Evolutionary conservation across 2,797 vertebrate species (phyloP), one percentile per base, ranked within the genome.

Genomic region (Gallinago stenura): DNA sequence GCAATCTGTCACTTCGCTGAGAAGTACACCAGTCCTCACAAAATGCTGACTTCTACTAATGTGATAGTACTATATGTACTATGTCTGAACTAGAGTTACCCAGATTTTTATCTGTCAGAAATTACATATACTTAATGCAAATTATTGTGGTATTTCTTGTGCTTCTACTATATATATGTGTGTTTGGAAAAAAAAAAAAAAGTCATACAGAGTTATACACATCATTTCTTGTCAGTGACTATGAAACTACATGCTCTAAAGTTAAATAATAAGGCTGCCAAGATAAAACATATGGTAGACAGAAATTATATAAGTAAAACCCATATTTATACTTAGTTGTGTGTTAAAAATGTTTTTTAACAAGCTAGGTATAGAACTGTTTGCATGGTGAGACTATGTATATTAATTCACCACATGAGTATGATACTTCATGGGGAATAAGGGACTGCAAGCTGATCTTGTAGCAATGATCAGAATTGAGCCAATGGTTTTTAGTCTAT

Each of bases 221-320:
- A 28, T 72, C 0, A 46, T 51, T 95, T 89, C 35, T 80, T 77
- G 43, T 56, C 66, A 68, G 48, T 60, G 87, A 39, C 64, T 78
- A 64, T 35, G 64, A 57, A 91, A 64, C 30, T 50, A 58, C 28
- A 30, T 50, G 24, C 21, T 92, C 73, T 82, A 92, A 92, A 90
- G 75, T 84, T 82, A 88, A 93, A 62, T 70, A 86, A 54, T 37
- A 73, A 51, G 31, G 54, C 17, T 95, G 75, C 57, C 78, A 93
- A 91, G 66, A 71, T 35, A 54, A 87, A 96, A 91, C 53, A 88
- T 92, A 95, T 69, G 89, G 84, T 81, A 97, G 81, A 87, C 89
- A 85, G 50, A 85, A 92, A 72, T 95, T 82, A 85, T 37, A 31
- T 78, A 94, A 89, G 64, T 82, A 87, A 89, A 82, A 73, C 8